These are phyloP conservation scores for Cyrtonyx montezumae DNA, from an alignment of 2,113 vertebrate species.

Conservation along the genomic window DNA sequence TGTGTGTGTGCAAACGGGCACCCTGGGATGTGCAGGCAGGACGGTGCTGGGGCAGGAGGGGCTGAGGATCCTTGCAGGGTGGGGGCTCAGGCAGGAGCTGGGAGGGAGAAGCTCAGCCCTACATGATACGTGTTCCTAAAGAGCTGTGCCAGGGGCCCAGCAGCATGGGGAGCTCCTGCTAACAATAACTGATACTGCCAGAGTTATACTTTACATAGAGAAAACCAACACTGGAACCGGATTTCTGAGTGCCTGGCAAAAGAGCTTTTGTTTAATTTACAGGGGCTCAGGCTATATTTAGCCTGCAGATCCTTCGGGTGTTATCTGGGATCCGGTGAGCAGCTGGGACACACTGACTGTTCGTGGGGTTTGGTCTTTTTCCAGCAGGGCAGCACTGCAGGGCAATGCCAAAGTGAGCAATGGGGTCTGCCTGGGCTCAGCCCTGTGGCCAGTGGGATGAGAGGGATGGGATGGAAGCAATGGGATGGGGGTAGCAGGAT, in stretches of 20 bases:
- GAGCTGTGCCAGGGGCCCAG: neutral
- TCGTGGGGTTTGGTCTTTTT: neutral
- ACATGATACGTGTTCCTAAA: slow-evolving; percentile 15
- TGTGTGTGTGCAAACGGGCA: too few species aligned
- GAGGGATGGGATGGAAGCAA: too few species aligned
- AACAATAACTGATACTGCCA: neutral
- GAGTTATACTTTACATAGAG: slow-evolving; percentile 51
- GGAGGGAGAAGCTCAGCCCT: neutral
- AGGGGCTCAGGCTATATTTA: slow-evolving; percentile 76
- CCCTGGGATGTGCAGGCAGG: neutral
- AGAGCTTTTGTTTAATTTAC: slow-evolving; percentile 76
- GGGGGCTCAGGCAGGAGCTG: neutral
- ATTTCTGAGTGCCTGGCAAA: slow-evolving; percentile 27
- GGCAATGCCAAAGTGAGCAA: neutral
- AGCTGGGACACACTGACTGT: slow-evolving; percentile 55
- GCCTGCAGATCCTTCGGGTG: slow-evolving; percentile 62
- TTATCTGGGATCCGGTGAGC: slow-evolving; percentile 42
- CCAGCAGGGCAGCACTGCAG: neutral
- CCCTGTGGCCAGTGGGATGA: too few species aligned
- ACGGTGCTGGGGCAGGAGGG: too few species aligned
- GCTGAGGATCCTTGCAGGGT: neutral
- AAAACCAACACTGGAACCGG: neutral
- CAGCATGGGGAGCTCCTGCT: neutral
- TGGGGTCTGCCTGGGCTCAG: too few species aligned
- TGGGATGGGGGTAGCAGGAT: too few species aligned